These are phyloP conservation scores for Lineus longissimus DNA, from an alignment of 1,140 invertebrate genomes.

Conservation along the genomic window DNA sequence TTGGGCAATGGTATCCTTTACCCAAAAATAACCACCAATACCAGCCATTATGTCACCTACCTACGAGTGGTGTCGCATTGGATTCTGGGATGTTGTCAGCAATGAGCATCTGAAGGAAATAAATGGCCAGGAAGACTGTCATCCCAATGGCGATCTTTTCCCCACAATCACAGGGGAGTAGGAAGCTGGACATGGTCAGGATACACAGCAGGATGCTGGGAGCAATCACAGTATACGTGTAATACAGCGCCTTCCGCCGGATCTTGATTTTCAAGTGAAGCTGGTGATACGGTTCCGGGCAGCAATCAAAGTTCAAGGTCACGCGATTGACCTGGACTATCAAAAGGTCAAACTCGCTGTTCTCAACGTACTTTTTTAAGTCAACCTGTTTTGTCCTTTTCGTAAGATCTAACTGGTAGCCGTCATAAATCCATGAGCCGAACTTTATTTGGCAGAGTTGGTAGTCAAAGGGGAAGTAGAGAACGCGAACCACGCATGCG, in stretches of 20 bases:
- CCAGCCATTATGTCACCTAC: constrained; percentile 22
- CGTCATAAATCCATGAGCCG: constrained; percentile 97
- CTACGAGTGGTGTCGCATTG: constrained; percentile 49
- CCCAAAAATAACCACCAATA: background rate
- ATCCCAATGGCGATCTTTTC: constrained; percentile 51
- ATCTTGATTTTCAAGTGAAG: constrained; percentile 33
- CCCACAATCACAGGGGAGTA: constrained; percentile 47
- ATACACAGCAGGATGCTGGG: constrained; percentile 50
- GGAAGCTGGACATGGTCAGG: constrained; percentile 45
- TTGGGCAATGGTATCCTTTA: too few relatives aligned
- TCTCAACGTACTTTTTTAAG: constrained; percentile 36
- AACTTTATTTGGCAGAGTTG: constrained; percentile 97
- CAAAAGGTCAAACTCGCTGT: constrained; percentile 40
- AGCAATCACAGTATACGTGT: constrained; percentile 51
- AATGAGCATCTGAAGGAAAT: constrained; percentile 49
- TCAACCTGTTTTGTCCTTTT: constrained; percentile 26
- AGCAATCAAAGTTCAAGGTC: constrained; percentile 30
- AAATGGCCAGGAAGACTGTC: constrained; percentile 50
- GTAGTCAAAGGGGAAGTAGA: constrained; percentile 83
- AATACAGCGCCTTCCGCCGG: constrained; percentile 45
- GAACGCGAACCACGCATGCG: constrained; percentile 43
- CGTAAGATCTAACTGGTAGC: constrained; percentile 69
- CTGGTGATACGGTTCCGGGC: constrained; percentile 39
- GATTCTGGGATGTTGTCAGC: constrained; percentile 53
- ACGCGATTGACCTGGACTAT: constrained; percentile 18